Evolutionary conservation across 2,797 vertebrate genomes (phyloP), one percentile per base, ranked within the genome.

Genomic region (Hapalemur alaotrensis): DNA sequence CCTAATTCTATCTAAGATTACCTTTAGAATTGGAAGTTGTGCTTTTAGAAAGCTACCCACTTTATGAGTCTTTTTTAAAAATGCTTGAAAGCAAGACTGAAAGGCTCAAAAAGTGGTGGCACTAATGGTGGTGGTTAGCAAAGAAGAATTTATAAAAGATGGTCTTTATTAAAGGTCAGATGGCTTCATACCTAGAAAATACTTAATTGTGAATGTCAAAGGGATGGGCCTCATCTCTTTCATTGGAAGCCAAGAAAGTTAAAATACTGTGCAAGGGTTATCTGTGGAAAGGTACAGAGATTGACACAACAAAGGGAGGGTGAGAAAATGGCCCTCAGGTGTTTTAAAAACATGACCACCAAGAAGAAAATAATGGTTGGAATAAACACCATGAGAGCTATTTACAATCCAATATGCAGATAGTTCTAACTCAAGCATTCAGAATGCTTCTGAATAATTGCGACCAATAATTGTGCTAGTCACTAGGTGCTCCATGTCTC

Each of bases 1-100:
- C 13, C 14, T 73, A 50, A 43, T 83, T 83, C 93, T 65, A 46
- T 98, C 92, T 18, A 80, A 96, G 41, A 85, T 25, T 92, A 89
- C 32, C 54, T 80, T 95, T 86, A 88, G 70, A 95, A 70, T 75
- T 70, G 46, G 43, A 89, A 94, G 35, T 35, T 67, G 35, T 12
- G 28, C n/a, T 93, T 91, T 94, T n/a, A 61, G 9, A 92, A 93
- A 92, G 20, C 89, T 70, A 12, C 76, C 50, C 90, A 54, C 48
- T 41, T 81, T 83, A n/a, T 3, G 52, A 70, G 11, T n/a, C 46
- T 57, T 50, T 85, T 69, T 35, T 1, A 28, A 81, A 67, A 84
- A 38, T 20, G 11, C 48, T 94, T 87, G 79, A 95, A 93, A 94
- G 70, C n/a, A 32, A 89, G 35, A 86, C 50, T 32, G 52, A 87